phyloP scores from a whole-genome alignment of 2,888 invertebrate genomes.

The Troglohyphantes excavatus region DNA sequence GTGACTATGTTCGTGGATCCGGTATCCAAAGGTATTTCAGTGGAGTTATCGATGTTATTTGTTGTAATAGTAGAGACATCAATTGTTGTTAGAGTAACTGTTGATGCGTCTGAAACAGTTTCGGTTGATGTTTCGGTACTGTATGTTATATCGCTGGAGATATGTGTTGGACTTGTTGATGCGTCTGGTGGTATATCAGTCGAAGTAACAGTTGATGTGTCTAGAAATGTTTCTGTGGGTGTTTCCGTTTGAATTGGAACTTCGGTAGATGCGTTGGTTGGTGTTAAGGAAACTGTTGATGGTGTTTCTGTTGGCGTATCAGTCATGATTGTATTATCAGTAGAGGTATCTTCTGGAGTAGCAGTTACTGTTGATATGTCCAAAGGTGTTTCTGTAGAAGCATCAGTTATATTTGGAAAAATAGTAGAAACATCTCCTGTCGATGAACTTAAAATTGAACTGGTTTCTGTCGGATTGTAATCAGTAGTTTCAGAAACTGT shows the following conservation, averaged over 20 bases:
- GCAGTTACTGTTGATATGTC: neutral
- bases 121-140: neutral
- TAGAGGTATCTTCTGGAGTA: neutral
- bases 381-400: neutral
- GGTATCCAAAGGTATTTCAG: too few species aligned
- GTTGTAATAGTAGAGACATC: neutral
- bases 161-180: neutral
- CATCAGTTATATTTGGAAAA: neutral
- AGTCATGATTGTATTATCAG: neutral
- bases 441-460: neutral
- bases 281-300: too few species aligned
- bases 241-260: neutral
- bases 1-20: too few species aligned
- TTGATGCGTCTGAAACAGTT: neutral
- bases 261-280: too few species aligned
- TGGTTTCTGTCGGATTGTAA: too few species aligned
- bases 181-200: neutral
- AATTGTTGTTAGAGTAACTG: neutral
- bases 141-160: neutral
- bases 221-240: neutral
- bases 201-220: neutral
- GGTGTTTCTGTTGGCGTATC: too few species aligned
- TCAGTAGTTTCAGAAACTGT: neutral
- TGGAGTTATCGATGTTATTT: too few species aligned
- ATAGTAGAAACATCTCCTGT: neutral